phyloP scores from a whole-genome alignment of 1,140 invertebrate species.

The Drosophila leontia region DNA sequence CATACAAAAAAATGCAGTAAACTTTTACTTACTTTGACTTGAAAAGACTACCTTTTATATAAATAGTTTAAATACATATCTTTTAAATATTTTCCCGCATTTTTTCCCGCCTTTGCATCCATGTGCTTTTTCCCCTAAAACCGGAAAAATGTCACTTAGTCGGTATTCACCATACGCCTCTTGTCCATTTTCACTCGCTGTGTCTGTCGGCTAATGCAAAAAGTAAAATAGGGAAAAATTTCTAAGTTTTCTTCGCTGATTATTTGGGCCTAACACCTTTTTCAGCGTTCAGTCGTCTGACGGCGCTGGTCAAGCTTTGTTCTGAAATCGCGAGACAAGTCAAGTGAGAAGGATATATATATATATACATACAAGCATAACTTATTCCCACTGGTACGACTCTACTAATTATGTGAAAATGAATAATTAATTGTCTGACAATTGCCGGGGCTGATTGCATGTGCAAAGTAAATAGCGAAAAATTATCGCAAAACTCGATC shows the following conservation, averaged over 20 bases:
- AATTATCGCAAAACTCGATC: slow-evolving; percentile 8
- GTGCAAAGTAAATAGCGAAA: slow-evolving; percentile 23
- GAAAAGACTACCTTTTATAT: not conserved
- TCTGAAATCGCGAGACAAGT: slow-evolving; percentile 19
- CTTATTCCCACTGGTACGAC: not conserved
- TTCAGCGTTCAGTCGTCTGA: slow-evolving; percentile 58
- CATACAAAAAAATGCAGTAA: not conserved
- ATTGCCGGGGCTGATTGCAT: slow-evolving; percentile 29
- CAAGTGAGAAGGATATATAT: slow-evolving; percentile 23
- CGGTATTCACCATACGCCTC: slow-evolving; percentile 52
- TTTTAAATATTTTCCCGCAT: slow-evolving; percentile 17
- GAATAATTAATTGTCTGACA: slow-evolving; percentile 30
- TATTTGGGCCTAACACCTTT: slow-evolving; percentile 57
- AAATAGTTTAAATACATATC: not conserved
- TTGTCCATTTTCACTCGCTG: slow-evolving; percentile 25
- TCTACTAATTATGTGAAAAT: slow-evolving; percentile 41
- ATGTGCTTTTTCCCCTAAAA: not conserved
- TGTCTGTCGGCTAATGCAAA: slow-evolving; percentile 35
- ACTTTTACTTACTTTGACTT: not conserved
- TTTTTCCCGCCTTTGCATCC: slow-evolving; percentile 6
- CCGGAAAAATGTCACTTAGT: not conserved
- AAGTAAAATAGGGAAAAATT: slow-evolving; percentile 65
- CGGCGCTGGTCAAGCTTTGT: slow-evolving; percentile 62
- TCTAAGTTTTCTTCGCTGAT: slow-evolving; percentile 78
- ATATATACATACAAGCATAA: not conserved